Percentiles rank a stretch among this genome's conserved stretches.
Conservation (phyloP, 2,888 invertebrate species). For the Salpingus planirostris region DNA sequence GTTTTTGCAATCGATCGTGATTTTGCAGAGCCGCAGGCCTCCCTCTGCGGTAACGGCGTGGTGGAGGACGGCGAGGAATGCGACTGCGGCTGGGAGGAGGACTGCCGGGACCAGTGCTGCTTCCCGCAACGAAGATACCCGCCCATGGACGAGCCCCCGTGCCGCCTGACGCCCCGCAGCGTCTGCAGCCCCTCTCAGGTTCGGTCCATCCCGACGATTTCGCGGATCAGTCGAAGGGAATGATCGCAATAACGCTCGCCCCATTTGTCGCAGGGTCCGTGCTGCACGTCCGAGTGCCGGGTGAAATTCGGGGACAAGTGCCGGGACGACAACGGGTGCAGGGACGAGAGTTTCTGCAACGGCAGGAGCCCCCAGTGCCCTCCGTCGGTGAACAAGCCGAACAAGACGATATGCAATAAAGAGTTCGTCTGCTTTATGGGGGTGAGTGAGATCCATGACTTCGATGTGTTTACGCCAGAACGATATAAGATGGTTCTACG, state of each 20-base stretch:
- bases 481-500: too few relatives aligned
- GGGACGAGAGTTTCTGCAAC: slow-evolving; percentile 87
- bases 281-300: slow-evolving; percentile 82
- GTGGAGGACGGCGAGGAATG: slow-evolving; percentile 96
- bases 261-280: slow-evolving; percentile 64
- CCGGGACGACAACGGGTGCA: slow-evolving; percentile 87
- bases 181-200: slow-evolving; percentile 78
- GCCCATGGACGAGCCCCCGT: slow-evolving; percentile 70
- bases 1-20: too few relatives aligned
- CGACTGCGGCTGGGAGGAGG: slow-evolving; percentile 98
- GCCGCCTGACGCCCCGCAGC: slow-evolving; percentile 73
- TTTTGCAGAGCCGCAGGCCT: slow-evolving; percentile 71
- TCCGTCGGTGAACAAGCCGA: slow-evolving; percentile 81
- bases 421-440: slow-evolving; percentile 97
- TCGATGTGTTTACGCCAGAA: too few relatives aligned
- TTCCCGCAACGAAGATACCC: slow-evolving; percentile 80
- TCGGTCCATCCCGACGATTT: slow-evolving; percentile 22
- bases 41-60: slow-evolving; percentile 97
- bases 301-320: slow-evolving; percentile 83
- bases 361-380: slow-evolving; percentile 86
- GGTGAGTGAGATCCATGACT: slow-evolving; percentile 49
- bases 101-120: slow-evolving; percentile 91
- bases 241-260: background rate
- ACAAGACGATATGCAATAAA: slow-evolving; percentile 93
- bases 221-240: too few relatives aligned